Conservation (phyloP, 2,113 vertebrate species). For the Gyps fulvus region DNA sequence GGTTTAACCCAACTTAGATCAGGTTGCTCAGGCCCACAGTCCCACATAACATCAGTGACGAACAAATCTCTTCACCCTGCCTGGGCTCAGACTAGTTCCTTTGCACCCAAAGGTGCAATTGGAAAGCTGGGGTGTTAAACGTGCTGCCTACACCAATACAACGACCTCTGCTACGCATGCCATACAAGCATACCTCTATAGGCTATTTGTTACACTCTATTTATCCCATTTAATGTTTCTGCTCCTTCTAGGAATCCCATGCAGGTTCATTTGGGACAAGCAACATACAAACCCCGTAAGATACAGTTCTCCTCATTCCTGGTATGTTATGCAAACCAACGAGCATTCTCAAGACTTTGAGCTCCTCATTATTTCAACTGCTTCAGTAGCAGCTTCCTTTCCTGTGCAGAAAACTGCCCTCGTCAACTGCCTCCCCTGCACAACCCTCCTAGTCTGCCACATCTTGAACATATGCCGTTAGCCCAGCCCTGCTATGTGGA, state of each 20-base stretch:
- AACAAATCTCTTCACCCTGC: background rate
- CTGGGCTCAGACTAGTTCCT: background rate
- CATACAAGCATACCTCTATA: accelerated
- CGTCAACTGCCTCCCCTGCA: background rate
- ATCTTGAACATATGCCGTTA: accelerated
- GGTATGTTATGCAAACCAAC: accelerated
- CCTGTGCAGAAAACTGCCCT: background rate
- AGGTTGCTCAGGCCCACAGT: background rate
- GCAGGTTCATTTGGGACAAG: background rate
- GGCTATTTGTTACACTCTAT: background rate
- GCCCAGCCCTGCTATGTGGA: background rate
- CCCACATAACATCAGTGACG: accelerated
- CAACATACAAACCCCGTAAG: background rate
- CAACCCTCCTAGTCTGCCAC: background rate
- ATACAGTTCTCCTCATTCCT: background rate
- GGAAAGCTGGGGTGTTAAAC: background rate
- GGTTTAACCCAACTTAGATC: background rate
- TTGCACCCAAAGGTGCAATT: background rate
- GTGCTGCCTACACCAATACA: background rate
- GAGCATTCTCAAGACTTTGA: background rate
- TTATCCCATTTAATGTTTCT: background rate
- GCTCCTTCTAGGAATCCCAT: background rate
- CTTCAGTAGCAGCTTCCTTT: background rate
- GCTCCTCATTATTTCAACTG: background rate
- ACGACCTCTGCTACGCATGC: accelerated